A percentile compares a stretch with the other conserved stretches of the same genome.
phyloP scores from a whole-genome alignment of 1,140 invertebrate genomes.

The Steinernema feltiae region DNA sequence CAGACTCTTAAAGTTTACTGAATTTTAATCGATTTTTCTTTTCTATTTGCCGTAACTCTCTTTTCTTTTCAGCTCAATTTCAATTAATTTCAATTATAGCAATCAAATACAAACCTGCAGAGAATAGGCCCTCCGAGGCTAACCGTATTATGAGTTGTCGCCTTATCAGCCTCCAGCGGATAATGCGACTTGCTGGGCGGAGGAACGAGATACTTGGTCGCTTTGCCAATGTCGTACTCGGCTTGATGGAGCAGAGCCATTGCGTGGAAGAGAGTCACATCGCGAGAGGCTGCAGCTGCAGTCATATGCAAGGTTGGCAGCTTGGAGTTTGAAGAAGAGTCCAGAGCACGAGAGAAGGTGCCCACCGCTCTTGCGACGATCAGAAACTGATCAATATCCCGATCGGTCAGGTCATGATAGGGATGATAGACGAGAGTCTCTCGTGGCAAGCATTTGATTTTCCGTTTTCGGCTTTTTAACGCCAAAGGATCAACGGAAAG shows the following conservation, averaged over 20 bases:
- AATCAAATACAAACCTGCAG: too few species aligned
- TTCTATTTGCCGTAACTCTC: too few species aligned
- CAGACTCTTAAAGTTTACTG: too few species aligned
- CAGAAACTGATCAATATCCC: conserved; percentile 96
- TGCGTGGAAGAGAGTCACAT: conserved; percentile 95
- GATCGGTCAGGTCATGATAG: conserved; percentile 77
- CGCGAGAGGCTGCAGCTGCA: conserved; percentile 91
- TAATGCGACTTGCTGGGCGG: conserved; percentile 61
- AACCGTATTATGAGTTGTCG: conserved; percentile 48
- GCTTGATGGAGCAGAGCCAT: conserved; percentile 94
- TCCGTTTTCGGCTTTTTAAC: conserved; percentile 7
- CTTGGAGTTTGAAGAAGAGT: conserved; percentile 93
- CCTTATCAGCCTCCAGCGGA: conserved; percentile 47
- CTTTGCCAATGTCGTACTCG: conserved; percentile 79
- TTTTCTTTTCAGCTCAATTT: too few species aligned
- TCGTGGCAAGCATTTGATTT: conserved; percentile 62
- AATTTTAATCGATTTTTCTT: too few species aligned
- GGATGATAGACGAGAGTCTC: conserved; percentile 92
- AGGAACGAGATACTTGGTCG: conserved; percentile 86
- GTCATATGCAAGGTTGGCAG: conserved; percentile 97
- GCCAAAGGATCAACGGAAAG: not conserved
- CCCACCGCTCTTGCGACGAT: conserved; percentile 93
- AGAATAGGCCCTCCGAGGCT: conserved; percentile 76
- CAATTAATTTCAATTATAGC: too few species aligned
- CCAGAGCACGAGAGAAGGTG: conserved; percentile 93